These are phyloP conservation scores for Saccostrea glomerata DNA, from an alignment of 1,140 invertebrate genomes.

Conservation along the genomic window DNA sequence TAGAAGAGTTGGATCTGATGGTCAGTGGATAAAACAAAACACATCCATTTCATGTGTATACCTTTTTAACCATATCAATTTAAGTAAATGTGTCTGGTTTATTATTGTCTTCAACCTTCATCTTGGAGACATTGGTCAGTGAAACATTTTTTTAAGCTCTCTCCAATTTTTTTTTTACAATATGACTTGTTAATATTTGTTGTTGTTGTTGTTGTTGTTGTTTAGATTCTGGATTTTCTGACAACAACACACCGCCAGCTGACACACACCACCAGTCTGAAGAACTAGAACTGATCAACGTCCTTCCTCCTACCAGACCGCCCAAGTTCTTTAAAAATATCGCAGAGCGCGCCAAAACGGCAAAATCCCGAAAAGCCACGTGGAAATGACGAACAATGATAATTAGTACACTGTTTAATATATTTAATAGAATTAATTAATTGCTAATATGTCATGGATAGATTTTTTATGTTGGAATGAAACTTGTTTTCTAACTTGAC, in stretches of 20 bases:
- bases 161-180: no score
- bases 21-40: background rate
- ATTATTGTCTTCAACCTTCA: no score
- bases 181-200: no score
- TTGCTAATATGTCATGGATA: no score
- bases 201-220: no score
- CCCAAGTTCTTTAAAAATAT: slow-evolving; percentile 8
- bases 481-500: no score
- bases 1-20: background rate
- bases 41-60: no score
- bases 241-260: background rate
- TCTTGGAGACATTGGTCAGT: background rate
- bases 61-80: no score
- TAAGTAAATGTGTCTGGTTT: no score
- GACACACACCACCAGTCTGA: background rate
- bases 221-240: slow-evolving; percentile 7
- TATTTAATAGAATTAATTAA: no score
- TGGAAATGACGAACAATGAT: background rate
- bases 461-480: no score
- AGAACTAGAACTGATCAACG: background rate
- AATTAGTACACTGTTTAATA: background rate
- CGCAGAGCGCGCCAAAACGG: background rate
- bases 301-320: background rate
- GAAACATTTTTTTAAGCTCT: background rate
- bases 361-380: background rate